Percentiles rank a stretch among this genome's conserved stretches.
These are phyloP conservation scores for Himalopsyche kuldschensis DNA, from an alignment of 2,888 invertebrate genomes.

Conservation along the genomic window DNA sequence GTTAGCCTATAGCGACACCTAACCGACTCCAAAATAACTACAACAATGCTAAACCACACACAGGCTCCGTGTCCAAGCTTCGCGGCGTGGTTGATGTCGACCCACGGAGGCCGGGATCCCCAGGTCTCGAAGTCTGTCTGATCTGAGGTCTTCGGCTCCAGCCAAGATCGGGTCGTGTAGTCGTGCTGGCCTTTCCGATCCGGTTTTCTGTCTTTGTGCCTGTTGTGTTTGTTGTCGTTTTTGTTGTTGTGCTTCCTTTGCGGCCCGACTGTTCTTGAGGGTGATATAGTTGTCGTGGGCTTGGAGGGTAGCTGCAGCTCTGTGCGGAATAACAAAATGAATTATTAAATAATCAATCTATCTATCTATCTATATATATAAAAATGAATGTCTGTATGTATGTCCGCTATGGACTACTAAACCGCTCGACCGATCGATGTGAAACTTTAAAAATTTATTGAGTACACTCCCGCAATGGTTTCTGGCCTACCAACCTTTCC, in stretches of 20 bases:
- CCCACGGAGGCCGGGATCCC: slow-evolving; percentile 32
- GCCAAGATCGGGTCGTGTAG: slow-evolving; percentile 35
- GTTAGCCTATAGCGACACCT: neutral
- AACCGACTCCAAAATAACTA: neutral
- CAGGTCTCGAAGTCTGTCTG: slow-evolving; percentile 21
- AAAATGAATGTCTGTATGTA: no score
- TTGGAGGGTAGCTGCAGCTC: slow-evolving; percentile 32
- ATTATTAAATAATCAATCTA: neutral
- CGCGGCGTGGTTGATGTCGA: neutral
- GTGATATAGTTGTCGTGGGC: slow-evolving; percentile 12
- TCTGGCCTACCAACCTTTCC: no score
- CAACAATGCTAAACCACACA: neutral
- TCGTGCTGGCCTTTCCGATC: slow-evolving; percentile 27
- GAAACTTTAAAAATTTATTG: no score
- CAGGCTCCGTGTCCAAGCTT: neutral
- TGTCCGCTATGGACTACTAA: no score
- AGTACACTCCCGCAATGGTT: no score
- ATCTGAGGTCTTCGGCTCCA: slow-evolving; percentile 31
- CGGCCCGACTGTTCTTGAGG: slow-evolving; percentile 17
- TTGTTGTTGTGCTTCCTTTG: slow-evolving; percentile 25
- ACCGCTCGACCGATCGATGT: no score
- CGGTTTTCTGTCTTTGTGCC: slow-evolving; percentile 22
- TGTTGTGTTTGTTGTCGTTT: slow-evolving; percentile 19
- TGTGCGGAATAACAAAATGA: neutral
- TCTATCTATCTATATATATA: no score